Evolutionary conservation across 2,113 vertebrate genomes (phyloP).

Genomic region (Uropsilus gracilis): DNA sequence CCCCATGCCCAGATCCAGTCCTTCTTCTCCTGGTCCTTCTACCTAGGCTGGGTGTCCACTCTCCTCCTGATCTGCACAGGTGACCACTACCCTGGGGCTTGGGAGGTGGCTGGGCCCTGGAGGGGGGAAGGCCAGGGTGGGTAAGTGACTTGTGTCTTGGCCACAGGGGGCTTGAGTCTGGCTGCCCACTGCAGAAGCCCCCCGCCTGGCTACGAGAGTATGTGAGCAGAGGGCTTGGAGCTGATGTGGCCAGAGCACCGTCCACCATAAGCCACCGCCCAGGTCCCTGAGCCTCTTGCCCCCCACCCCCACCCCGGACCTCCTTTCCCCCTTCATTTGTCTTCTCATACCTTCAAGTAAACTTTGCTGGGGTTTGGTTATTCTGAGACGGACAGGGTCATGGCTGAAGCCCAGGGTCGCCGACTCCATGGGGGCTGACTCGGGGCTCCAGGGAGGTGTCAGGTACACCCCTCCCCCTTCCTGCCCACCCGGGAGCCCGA

Average conservation of each 20-base stretch:
- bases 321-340: neutral
- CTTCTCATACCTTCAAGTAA: slow-evolving; percentile 24
- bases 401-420: accelerated
- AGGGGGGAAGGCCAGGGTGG: neutral
- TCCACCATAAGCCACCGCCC: no score
- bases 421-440: neutral
- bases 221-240: slow-evolving; percentile 12
- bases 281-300: no score
- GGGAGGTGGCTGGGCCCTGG: neutral
- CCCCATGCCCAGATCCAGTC: neutral
- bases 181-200: neutral
- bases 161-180: slow-evolving; percentile 67
- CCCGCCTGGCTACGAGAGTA: neutral
- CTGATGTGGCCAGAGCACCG: neutral
- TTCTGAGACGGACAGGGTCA: neutral
- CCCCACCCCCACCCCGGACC: neutral
- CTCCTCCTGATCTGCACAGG: slow-evolving; percentile 40
- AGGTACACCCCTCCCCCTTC: no score
- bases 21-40: slow-evolving; percentile 77
- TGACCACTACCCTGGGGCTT: neutral
- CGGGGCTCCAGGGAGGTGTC: neutral
- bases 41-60: slow-evolving; percentile 70
- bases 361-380: neutral
- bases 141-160: neutral
- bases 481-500: neutral